Percentiles rank a stretch among this genome's conserved stretches.
These are phyloP conservation scores for Marisa cornuarietis DNA, from an alignment of 1,140 invertebrate species.

Conservation along the genomic window DNA sequence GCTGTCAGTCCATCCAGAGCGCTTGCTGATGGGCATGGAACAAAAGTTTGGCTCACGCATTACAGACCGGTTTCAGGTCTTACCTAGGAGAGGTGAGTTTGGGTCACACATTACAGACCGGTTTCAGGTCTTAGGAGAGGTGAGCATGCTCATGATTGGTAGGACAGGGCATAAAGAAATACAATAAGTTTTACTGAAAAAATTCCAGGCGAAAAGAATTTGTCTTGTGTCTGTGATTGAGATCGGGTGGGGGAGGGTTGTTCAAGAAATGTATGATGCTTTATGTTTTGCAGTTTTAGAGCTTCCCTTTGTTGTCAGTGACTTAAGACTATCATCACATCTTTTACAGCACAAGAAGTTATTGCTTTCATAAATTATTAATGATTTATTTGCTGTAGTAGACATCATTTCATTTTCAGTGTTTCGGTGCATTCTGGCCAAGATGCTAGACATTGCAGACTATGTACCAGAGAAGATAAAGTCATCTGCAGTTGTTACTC, in stretches of 20 bases:
- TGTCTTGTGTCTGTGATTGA: too few species aligned
- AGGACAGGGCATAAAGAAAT: too few species aligned
- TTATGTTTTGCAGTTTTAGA: too few species aligned
- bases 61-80: constrained; percentile 50
- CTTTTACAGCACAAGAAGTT: neutral
- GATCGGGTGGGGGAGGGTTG: too few species aligned
- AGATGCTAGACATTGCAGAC: constrained; percentile 60
- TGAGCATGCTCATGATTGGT: too few species aligned
- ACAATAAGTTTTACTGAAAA: too few species aligned
- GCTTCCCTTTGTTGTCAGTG: neutral
- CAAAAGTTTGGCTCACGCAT: constrained; percentile 57
- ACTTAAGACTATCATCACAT: neutral
- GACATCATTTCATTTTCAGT: constrained; percentile 52
- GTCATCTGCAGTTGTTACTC: constrained; percentile 57
- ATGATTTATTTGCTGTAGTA: neutral
- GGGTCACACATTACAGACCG: too few species aligned
- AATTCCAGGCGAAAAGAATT: too few species aligned
- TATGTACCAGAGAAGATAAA: constrained; percentile 58
- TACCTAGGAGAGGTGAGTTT: constrained; percentile 50
- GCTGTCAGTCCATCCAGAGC: constrained; percentile 55
- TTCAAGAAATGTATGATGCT: too few species aligned
- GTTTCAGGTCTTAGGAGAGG: too few species aligned
- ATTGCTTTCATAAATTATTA: neutral
- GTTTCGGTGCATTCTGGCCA: constrained; percentile 60
- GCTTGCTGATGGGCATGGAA: constrained; percentile 53